Evolutionary conservation across 2,113 vertebrate species (phyloP).

Genomic region (Podilymbus podiceps): DNA sequence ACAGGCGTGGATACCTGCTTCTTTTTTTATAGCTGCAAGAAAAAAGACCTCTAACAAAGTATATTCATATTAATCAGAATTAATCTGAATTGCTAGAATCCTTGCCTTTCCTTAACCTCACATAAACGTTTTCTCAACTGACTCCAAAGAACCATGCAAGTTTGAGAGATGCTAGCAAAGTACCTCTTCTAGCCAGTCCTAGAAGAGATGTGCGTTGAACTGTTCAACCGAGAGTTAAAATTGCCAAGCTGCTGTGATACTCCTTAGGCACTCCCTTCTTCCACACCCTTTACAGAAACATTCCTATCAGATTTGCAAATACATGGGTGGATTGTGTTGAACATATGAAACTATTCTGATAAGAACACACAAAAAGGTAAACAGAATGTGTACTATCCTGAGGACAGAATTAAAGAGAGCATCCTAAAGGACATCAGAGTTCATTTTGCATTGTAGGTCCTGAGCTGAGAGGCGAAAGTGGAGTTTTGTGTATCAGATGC

Average conservation of each 20-base stretch:
- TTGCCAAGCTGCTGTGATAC: background rate
- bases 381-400: background rate
- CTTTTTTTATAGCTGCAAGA: background rate
- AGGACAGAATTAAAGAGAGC: background rate
- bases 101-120: background rate
- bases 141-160: background rate
- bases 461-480: background rate
- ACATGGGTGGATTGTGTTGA: background rate
- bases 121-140: background rate
- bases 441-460: background rate
- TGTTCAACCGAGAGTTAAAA: accelerated
- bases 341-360: background rate
- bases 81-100: background rate
- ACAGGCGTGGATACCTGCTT: background rate
- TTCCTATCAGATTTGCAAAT: background rate
- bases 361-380: background rate
- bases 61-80: background rate
- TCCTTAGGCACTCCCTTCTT: background rate
- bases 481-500: background rate
- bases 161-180: background rate
- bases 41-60: background rate
- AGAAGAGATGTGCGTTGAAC: background rate
- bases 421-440: background rate
- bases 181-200: background rate
- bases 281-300: background rate